Percentiles rank a stretch among this genome's conserved stretches.
phyloP scores from a whole-genome alignment of 2,888 invertebrate genomes.

The Heliconius aoede region DNA sequence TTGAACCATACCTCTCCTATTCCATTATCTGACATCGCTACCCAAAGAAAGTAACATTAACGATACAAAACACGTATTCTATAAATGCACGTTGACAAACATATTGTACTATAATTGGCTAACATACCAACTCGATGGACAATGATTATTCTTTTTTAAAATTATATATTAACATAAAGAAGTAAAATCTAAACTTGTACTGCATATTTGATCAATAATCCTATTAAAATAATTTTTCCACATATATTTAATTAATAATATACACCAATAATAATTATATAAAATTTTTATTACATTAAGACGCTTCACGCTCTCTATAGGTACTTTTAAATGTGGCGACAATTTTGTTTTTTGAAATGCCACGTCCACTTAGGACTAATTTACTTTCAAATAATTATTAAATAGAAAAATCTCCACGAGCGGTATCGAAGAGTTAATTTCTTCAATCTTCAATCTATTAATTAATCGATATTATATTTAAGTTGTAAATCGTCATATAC shows the following conservation, averaged over 20 bases:
- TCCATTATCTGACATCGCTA: constrained; percentile 36
- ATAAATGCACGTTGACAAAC: constrained; percentile 76
- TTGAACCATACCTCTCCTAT: constrained; percentile 19
- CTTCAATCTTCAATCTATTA: constrained; percentile 21
- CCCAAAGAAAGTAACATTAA: constrained; percentile 40
- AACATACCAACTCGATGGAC: constrained; percentile 57
- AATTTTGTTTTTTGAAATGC: constrained; percentile 24
- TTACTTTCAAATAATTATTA: constrained; percentile 21
- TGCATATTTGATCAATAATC: constrained; percentile 67
- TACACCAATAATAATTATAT: constrained; percentile 76
- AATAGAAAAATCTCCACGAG: constrained; percentile 13
- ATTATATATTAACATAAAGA: constrained; percentile 46
- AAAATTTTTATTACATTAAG: constrained; percentile 57
- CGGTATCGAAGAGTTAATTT: constrained; percentile 13
- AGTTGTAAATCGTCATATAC: constrained; percentile 61
- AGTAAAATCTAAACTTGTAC: constrained; percentile 56
- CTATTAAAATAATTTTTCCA: constrained; percentile 70
- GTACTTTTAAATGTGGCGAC: constrained; percentile 37
- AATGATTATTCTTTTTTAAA: constrained; percentile 36
- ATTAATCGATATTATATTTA: constrained; percentile 11
- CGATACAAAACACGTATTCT: constrained; percentile 60
- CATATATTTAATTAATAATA: constrained; percentile 61
- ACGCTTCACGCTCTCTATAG: constrained; percentile 48
- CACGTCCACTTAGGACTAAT: constrained; percentile 23
- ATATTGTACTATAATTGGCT: constrained; percentile 70